These are phyloP conservation scores for Pseudomyrmex pallidus DNA, from an alignment of 1,140 invertebrate species.

Conservation along the genomic window DNA sequence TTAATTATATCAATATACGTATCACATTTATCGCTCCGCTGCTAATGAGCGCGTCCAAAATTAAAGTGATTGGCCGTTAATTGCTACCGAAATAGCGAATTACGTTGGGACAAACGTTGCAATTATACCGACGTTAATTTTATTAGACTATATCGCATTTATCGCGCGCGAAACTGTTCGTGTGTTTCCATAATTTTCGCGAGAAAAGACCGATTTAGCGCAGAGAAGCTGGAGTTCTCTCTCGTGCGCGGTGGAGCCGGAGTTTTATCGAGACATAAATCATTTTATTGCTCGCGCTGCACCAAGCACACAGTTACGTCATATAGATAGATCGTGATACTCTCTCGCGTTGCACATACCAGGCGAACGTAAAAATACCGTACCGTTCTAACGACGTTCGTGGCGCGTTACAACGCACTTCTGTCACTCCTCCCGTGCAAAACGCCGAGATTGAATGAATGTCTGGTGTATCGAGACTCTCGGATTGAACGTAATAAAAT, in stretches of 20 bases:
- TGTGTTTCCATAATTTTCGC: neutral
- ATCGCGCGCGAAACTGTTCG: neutral
- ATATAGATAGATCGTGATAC: constrained; percentile 35
- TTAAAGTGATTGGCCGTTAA: constrained; percentile 32
- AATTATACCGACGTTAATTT: constrained; percentile 29
- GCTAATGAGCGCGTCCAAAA: neutral
- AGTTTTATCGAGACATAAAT: constrained; percentile 55
- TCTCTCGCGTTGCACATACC: no score
- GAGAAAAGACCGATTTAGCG: constrained; percentile 1
- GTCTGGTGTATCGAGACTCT: neutral
- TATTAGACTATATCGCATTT: constrained; percentile 6
- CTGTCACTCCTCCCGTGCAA: neutral
- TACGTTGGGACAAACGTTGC: neutral
- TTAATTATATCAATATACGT: neutral
- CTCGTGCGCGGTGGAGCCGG: neutral
- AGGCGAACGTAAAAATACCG: neutral
- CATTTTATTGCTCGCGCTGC: constrained; percentile 48
- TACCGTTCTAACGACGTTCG: constrained; percentile 6
- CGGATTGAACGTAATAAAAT: constrained; percentile 8
- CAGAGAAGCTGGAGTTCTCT: neutral
- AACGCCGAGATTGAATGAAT: neutral
- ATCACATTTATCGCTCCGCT: neutral
- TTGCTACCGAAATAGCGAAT: constrained; percentile 33
- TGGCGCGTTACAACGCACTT: neutral
- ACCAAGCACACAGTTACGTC: constrained; percentile 24